phyloP scores from a whole-genome alignment of 1,140 invertebrate genomes.

The Formica selysi region DNA sequence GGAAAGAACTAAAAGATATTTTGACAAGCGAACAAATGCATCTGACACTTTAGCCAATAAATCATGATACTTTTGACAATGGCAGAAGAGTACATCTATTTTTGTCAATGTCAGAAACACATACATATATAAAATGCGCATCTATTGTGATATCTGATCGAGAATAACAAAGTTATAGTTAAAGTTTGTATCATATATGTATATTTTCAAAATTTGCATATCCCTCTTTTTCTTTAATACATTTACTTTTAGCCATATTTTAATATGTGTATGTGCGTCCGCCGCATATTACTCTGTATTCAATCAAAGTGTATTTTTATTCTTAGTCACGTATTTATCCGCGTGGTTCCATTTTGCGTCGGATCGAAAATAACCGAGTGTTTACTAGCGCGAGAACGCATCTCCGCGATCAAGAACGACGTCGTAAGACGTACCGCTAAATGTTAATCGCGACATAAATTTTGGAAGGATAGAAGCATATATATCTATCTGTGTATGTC shows the following conservation, averaged over 20 bases:
- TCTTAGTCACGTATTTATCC: neutral
- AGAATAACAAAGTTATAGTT: neutral
- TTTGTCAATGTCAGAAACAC: slow-evolving; percentile 4
- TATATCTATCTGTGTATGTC: neutral
- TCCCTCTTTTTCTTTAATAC: too few relatives aligned
- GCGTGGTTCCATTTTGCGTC: neutral
- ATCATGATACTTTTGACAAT: slow-evolving; percentile 29
- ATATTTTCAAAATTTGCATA: too few relatives aligned
- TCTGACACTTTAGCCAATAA: neutral
- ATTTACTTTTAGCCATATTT: too few relatives aligned
- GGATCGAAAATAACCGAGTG: slow-evolving; percentile 15
- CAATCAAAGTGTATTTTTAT: neutral
- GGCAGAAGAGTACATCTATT: neutral
- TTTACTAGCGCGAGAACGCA: slow-evolving; percentile 2
- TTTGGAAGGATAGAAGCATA: neutral
- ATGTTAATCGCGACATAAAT: slow-evolving; percentile 40
- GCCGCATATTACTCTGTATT: neutral
- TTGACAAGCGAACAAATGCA: neutral
- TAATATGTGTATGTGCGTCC: neutral
- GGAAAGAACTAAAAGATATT: slow-evolving; percentile 10
- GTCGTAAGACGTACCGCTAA: neutral
- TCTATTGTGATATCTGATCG: neutral
- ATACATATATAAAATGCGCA: neutral
- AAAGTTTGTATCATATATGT: neutral
- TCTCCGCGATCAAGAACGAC: neutral